Evolutionary conservation across 2,113 vertebrate genomes (phyloP).

Genomic region (Etheostoma cragini): DNA sequence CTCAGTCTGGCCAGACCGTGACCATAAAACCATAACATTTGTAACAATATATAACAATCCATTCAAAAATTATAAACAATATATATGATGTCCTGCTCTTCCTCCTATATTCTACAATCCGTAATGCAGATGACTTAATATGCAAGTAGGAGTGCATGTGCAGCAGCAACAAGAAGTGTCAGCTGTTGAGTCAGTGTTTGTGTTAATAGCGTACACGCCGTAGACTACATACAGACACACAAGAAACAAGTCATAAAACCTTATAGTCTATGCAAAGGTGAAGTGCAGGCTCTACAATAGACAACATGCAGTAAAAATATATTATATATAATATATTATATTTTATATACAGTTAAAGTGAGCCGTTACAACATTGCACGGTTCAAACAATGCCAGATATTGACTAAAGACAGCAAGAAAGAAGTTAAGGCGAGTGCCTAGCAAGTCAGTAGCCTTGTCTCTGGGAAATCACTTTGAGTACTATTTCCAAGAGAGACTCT

Average conservation of each 20-base stretch:
- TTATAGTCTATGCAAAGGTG: background rate
- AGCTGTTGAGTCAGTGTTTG: background rate
- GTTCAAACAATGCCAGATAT: background rate
- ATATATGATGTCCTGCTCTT: background rate
- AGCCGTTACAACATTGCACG: background rate
- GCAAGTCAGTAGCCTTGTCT: background rate
- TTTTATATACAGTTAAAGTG: background rate
- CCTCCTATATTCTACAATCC: background rate
- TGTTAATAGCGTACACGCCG: background rate
- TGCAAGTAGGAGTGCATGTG: background rate
- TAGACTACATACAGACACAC: background rate
- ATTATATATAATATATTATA: background rate
- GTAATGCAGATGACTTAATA: background rate
- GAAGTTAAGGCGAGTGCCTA: background rate
- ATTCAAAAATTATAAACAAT: background rate
- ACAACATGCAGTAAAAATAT: background rate
- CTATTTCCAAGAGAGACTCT: conserved; percentile 20
- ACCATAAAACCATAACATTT: background rate
- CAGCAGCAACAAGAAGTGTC: background rate
- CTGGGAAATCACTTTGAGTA: conserved; percentile 33
- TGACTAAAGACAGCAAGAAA: background rate
- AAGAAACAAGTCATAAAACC: background rate
- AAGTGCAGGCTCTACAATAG: background rate
- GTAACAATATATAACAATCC: background rate
- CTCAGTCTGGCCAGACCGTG: no score